A percentile compares a stretch with the other conserved stretches of the same genome.
These are phyloP conservation scores for Phanerotoma sp. DNA, from an alignment of 2,888 invertebrate species.

Conservation along the genomic window DNA sequence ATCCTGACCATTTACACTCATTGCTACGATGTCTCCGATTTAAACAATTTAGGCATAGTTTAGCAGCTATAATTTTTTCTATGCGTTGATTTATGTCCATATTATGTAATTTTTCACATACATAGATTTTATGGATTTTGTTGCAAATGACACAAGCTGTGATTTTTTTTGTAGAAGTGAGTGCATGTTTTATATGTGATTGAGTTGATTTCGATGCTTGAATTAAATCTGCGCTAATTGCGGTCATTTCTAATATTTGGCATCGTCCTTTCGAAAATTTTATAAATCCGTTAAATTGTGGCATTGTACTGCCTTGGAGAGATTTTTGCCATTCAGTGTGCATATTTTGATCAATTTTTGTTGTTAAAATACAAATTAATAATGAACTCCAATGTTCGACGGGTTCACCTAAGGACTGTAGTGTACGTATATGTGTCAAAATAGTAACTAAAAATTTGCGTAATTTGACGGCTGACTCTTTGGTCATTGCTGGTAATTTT, in stretches of 20 bases:
- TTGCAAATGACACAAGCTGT: neutral
- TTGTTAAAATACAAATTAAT: conserved; percentile 8
- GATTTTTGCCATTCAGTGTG: conserved; percentile 19
- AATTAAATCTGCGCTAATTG: neutral
- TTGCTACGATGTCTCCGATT: neutral
- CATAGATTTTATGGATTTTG: conserved; percentile 1
- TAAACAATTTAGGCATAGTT: neutral
- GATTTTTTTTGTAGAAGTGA: neutral
- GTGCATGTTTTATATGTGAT: neutral
- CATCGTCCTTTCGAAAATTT: conserved; percentile 8
- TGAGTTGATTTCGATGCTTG: neutral
- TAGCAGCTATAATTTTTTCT: neutral
- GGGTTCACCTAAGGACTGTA: conserved; percentile 15
- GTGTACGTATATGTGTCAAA: conserved; percentile 11
- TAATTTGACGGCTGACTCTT: conserved; percentile 5
- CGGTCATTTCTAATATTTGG: conserved; percentile 14
- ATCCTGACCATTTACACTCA: neutral
- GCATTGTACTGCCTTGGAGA: neutral
- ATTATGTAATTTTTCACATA: neutral
- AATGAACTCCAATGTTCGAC: conserved; percentile 17
- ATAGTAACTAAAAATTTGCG: neutral
- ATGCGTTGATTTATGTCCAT: neutral
- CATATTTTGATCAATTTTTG: conserved; percentile 11
- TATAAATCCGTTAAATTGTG: neutral
- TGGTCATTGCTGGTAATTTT: neutral